These are phyloP conservation scores for Rotaria macrura DNA, from an alignment of 2,888 invertebrate genomes.

Conservation along the genomic window DNA sequence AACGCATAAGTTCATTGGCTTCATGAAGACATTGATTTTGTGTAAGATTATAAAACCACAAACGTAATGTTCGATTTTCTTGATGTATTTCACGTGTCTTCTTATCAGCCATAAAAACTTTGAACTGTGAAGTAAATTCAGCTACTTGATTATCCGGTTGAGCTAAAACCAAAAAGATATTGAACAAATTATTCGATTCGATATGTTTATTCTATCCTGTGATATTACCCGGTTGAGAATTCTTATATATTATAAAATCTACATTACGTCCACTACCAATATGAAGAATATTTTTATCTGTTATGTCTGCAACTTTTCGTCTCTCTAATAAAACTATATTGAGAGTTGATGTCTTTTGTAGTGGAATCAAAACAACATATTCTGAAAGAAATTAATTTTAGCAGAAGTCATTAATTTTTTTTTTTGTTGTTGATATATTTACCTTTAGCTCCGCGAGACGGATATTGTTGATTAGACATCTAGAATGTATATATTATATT, in stretches of 20 bases:
- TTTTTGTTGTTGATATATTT: not conserved
- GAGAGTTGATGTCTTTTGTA: not conserved
- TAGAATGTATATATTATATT: not conserved
- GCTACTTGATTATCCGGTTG: not conserved
- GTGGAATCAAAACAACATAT: slow-evolving; percentile 14
- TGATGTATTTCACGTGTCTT: not conserved
- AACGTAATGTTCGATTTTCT: not conserved
- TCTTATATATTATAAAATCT: slow-evolving; percentile 16
- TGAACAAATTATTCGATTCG: not conserved
- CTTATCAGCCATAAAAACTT: not conserved
- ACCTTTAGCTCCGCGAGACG: not conserved
- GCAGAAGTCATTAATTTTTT: not conserved
- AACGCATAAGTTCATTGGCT: not conserved
- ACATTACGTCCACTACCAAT: slow-evolving; percentile 17
- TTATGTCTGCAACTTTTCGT: not conserved
- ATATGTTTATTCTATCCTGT: too few relatives aligned
- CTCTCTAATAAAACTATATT: slow-evolving; percentile 6
- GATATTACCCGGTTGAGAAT: not conserved
- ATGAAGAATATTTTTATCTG: not conserved
- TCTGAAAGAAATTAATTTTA: not conserved
- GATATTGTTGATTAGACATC: not conserved
- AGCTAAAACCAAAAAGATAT: not conserved
- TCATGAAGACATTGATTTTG: not conserved
- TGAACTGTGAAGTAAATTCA: not conserved
- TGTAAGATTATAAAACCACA: not conserved